Evolutionary conservation across 2,888 invertebrate species (phyloP).

Genomic region (Tipula confusa): DNA sequence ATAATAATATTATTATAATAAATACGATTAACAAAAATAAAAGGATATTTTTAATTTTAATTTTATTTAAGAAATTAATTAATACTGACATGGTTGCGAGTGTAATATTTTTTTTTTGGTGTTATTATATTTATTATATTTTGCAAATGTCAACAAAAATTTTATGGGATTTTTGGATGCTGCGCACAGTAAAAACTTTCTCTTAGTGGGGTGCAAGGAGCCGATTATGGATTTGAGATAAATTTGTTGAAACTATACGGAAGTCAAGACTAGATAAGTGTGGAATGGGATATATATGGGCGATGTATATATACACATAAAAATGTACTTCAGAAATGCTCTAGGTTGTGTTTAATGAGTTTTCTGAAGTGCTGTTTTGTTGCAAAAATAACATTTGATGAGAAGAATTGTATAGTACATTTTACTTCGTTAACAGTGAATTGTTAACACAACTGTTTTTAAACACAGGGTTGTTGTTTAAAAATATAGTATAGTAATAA

Average conservation of each 20-base stretch:
- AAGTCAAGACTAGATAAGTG: not conserved
- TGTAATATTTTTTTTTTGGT: not conserved
- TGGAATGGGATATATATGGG: not conserved
- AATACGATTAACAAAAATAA: not conserved
- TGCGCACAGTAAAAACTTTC: not conserved
- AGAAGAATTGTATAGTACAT: no score
- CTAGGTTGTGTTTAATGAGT: not conserved
- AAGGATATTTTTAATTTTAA: conserved; percentile 21
- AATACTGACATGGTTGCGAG: not conserved
- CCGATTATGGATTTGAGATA: not conserved
- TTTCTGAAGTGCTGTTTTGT: not conserved
- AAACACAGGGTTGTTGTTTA: no score
- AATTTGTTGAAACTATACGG: not conserved
- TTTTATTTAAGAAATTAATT: conserved; percentile 26
- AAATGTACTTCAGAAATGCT: not conserved
- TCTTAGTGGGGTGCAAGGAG: not conserved
- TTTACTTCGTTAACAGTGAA: no score
- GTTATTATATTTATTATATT: not conserved
- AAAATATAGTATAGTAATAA: no score
- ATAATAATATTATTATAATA: not conserved
- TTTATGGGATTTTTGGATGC: not conserved
- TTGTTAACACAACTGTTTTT: no score
- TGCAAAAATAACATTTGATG: no score
- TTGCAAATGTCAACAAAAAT: not conserved
- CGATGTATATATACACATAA: not conserved